Conservation (phyloP, 2,797 vertebrate genomes). For the Loriculus beryllinus region DNA sequence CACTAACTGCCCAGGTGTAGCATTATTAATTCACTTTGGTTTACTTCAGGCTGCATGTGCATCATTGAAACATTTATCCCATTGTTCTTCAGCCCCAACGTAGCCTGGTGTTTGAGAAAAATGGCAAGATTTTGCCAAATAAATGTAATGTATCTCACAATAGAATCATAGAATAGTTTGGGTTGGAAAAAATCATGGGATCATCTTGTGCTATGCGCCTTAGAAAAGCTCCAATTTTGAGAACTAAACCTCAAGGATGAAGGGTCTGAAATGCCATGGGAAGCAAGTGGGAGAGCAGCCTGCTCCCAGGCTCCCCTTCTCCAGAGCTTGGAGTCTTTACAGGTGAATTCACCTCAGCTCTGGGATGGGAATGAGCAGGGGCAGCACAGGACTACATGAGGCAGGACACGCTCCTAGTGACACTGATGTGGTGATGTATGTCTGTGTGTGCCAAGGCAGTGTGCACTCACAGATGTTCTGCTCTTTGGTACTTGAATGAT, state of each 20-base stretch:
- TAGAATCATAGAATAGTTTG: not conserved
- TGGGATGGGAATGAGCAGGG: not conserved
- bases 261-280: not conserved
- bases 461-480: fast-evolving
- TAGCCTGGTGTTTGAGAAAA: not conserved
- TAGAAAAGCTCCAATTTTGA: not conserved
- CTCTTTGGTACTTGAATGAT: not conserved
- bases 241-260: fast-evolving
- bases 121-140: not conserved
- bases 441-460: fast-evolving
- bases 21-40: not conserved
- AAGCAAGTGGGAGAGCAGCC: not conserved
- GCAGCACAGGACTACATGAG: fast-evolving
- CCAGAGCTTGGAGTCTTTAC: not conserved
- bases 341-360: not conserved
- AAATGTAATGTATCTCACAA: not conserved
- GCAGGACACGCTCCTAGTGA: not conserved
- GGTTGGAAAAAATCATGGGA: not conserved
- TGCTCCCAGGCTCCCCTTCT: not conserved
- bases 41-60: not conserved
- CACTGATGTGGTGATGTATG: not conserved
- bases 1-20: conserved; percentile 33
- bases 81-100: not conserved
- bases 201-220: fast-evolving
- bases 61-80: not conserved